Base-by-base conservation (phyloP, 2,888 invertebrate genomes). In the Pemphredon lugubris region DNA sequence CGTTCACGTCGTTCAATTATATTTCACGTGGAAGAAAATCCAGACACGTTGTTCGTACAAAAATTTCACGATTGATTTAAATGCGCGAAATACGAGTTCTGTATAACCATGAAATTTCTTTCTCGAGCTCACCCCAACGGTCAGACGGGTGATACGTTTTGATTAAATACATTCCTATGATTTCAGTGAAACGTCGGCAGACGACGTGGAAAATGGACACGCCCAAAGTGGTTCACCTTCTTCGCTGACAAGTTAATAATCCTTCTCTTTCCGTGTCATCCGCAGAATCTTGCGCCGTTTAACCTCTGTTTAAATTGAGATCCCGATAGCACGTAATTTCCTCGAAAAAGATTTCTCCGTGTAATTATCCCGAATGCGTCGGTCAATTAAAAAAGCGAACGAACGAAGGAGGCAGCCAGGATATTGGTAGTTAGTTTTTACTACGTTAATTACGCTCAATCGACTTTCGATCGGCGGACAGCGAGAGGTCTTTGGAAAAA, bases 191-290 rank as follows among this genome's bases (percentile, higher is more conserved):
- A 51, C 55, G 59, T 54, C 59, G 53, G 45, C 72, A 54, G 75
- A 74, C 63, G 71, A 53, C 71, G 32, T 48, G 59, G 77, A 66
- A 71, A 77, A 66, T 66, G 65, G 70, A 70, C 70, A 54, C 65
- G 65, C 32, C 34, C 44, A 57, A 54, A 67, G 59, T 18, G 54
- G 60, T 18, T 77, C 63, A 53, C 40, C 45, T 47, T 39, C 14
- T 13, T n/a, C n/a, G n/a, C 67, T 61, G 77, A 77, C 77, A 77
- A 77, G 67, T 77, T 77, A 77, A 77, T 77, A 74, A 77, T 74
- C 78, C 74, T 60, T 64, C 67, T 71, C 78, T 64, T 67, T 55
- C 9, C 71, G 74, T 67, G 77, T 77, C 77, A 77, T 71, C 57
- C 57, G 78, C 77, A 77, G 78, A 72, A 67, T 63, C 75, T 76